Evolutionary conservation across 2,888 invertebrate species (phyloP).

Genomic region (Neocrepidodera transversa): DNA sequence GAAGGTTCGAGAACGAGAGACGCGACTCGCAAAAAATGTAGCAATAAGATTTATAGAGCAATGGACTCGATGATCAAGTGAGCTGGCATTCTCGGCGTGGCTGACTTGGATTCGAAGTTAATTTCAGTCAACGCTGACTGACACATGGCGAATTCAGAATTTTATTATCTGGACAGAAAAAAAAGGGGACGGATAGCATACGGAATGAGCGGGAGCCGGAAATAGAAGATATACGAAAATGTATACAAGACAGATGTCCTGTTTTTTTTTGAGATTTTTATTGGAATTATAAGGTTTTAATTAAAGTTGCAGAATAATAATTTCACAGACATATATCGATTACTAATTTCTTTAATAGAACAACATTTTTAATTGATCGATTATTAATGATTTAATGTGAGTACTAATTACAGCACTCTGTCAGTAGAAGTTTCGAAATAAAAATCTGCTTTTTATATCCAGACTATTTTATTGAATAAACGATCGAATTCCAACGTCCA

Average conservation of each 20-base stretch:
- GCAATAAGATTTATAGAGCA: slow-evolving; percentile 49
- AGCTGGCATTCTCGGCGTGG: slow-evolving; percentile 43
- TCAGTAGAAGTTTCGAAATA: too few relatives aligned
- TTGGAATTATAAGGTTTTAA: too few relatives aligned
- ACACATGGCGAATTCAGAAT: slow-evolving; percentile 48
- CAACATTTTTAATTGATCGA: too few relatives aligned
- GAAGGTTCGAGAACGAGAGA: slow-evolving; percentile 24
- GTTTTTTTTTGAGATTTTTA: too few relatives aligned
- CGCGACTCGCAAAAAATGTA: slow-evolving; percentile 43
- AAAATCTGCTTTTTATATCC: too few relatives aligned
- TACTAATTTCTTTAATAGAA: too few relatives aligned
- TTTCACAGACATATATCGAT: too few relatives aligned
- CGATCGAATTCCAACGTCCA: background rate
- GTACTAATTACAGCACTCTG: too few relatives aligned
- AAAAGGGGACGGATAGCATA: slow-evolving; percentile 16
- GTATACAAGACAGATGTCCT: too few relatives aligned
- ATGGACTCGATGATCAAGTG: slow-evolving; percentile 47
- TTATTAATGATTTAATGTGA: too few relatives aligned
- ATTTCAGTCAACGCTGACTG: slow-evolving; percentile 48
- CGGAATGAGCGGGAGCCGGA: slow-evolving; percentile 5
- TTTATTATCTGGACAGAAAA: slow-evolving; percentile 40
- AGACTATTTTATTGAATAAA: too few relatives aligned
- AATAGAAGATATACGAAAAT: background rate
- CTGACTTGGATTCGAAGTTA: slow-evolving; percentile 44
- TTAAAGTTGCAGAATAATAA: too few relatives aligned